Conservation (phyloP, 2,797 vertebrate genomes). For the Leptoclinus maculatus region DNA sequence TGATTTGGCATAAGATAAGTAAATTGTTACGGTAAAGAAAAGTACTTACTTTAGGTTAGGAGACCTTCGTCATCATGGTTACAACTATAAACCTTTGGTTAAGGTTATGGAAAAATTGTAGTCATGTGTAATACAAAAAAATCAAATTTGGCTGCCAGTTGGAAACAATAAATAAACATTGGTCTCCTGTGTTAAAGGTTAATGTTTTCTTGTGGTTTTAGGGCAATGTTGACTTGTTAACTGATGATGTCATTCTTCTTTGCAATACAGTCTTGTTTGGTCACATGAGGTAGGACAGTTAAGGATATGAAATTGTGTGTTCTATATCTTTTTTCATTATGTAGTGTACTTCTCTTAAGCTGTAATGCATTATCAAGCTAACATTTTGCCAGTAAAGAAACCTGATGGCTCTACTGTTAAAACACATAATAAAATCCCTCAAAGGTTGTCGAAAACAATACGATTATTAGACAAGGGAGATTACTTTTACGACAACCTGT, state of each 20-base stretch:
- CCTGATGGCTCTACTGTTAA: background rate
- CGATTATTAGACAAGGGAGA: background rate
- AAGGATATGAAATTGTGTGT: constrained; percentile 4
- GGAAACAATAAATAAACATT: background rate
- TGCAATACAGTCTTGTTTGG: constrained; percentile 57
- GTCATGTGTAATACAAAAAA: background rate
- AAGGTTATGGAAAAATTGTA: background rate
- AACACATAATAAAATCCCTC: background rate
- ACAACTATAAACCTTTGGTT: background rate
- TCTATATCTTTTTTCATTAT: background rate
- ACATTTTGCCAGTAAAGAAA: background rate
- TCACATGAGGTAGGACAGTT: background rate
- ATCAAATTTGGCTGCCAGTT: background rate
- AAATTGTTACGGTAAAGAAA: no score
- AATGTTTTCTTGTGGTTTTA: constrained; percentile 3
- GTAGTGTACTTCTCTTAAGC: background rate
- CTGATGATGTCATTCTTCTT: background rate
- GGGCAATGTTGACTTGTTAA: background rate
- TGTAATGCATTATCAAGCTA: background rate
- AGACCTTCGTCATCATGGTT: background rate
- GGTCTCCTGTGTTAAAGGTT: background rate
- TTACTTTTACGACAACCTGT: constrained; percentile 17
- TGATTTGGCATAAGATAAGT: background rate
- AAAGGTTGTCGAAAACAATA: constrained; percentile 3
- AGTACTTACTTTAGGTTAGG: background rate